Base-by-base conservation (phyloP, 2,888 invertebrate genomes). In the Hypercompe scribonia region DNA sequence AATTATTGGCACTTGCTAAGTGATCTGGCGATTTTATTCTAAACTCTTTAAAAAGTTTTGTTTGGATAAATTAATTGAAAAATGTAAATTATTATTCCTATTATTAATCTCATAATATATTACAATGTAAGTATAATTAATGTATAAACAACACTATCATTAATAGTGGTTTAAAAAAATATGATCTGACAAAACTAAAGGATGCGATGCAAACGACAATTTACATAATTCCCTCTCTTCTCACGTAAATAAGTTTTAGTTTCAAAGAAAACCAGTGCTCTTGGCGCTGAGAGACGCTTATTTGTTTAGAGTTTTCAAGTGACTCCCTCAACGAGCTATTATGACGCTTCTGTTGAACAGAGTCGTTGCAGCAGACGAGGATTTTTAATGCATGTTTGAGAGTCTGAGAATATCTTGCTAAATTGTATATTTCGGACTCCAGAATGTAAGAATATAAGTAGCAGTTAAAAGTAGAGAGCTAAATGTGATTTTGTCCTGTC, bases 251-350 rank as follows among this genome's bases (percentile, higher is more conserved):
- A 79, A 73, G 61, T 36, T 42, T 65, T 42, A 74, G 64, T 64
- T 73, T 83, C 75, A 83, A 81, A 82, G 79, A 68, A 65, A 69
- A 50, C 68, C 72, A 64, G 68, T 28, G 69, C 73, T 68, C 58
- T 33, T 42, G 66, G 10, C 68, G 76, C 74, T 67, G 54, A 24
- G 68, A 73, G 72, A 36, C 70, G 13, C 70, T 50, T 71, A 69
- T 68, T 74, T 79, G 77, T 79, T 72, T 68, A 63, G 31, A 63
- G 65, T 68, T 54, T 65, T 4, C 39, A 58, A 73, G 75, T 76
- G 73, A 72, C 66, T 65, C 58, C 61, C 36, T 46, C 70, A 54
- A 61, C 36, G 28, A 66, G 66, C 70, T 73, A 67, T 70, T 63
- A 73, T 66, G 66, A 64, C 67, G 61, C 73, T 73, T 70, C 67